Evolutionary conservation across 2,888 invertebrate species (phyloP), one percentile per base, ranked within the genome.

Genomic region (Lasioglossum oenotherae): DNA sequence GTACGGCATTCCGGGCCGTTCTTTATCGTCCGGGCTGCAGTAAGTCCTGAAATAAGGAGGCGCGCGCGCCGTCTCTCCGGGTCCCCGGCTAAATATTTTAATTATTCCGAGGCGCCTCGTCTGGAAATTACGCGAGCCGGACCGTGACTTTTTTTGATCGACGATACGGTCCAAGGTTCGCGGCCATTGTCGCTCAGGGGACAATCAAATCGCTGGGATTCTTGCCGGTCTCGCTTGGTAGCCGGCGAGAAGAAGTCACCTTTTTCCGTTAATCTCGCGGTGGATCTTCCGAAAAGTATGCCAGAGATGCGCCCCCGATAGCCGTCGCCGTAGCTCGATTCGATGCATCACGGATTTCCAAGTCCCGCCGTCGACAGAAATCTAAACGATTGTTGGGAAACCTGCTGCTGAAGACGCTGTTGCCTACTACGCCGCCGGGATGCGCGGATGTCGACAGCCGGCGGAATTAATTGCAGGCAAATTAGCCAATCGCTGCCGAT

Each of bases 1-100:
- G 86, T 78, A 85, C 89, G 87, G 86, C 92, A 93, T 93, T 92
- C 93, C 92, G 82, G 81, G 81, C 76, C 83, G 88, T 92, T 92
- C 90, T 93, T 93, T 93, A 93, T 93, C 86, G 89, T 87, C 89
- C 82, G 57, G 84, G 72, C 76, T 12, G 78, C 82, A 81, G 74
- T 73, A 83, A 77, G 78, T 81, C 85, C 80, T 77, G 74, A 78
- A 78, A 77, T 64, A 80, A 85, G 76, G 53, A 72, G 75, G 44
- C 80, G 77, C 79, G 67, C 78, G 67, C 78, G 74, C 35, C 69
- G 77, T 71, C 76, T 27, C 75, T 53, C 41, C 10, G 49, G 12
- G 46, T 4, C 8, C 8, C 67, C 80, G 85, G 87, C 88, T 89
- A 90, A 92, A 89, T 92, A 92, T 91, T 91, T 91, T 92, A 91